phyloP scores from a whole-genome alignment of 2,113 vertebrate species.

The Aphelocoma coerulescens region DNA sequence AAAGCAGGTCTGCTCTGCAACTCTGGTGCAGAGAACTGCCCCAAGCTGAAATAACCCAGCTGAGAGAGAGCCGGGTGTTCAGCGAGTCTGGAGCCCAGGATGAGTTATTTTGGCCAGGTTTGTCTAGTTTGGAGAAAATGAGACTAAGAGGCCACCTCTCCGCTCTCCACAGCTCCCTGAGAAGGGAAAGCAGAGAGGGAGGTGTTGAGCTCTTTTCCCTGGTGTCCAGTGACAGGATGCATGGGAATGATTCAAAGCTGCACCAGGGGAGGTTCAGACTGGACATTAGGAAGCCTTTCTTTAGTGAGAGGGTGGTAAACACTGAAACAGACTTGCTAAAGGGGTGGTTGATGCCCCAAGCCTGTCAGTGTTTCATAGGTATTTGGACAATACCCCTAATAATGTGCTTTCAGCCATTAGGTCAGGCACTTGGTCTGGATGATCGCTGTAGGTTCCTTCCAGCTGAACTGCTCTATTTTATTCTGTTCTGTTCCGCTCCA shows the following conservation, averaged over 20 bases:
- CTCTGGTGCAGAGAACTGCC: background rate
- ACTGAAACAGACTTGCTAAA: background rate
- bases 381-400: background rate
- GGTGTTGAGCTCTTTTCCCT: background rate
- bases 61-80: background rate
- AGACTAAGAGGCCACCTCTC: background rate
- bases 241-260: background rate
- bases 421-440: background rate
- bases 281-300: background rate
- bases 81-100: background rate
- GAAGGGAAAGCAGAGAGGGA: background rate
- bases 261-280: background rate
- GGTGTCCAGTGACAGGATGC: fast-evolving
- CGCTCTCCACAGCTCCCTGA: background rate
- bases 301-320: background rate
- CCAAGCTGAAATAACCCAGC: background rate
- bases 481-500: background rate
- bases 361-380: background rate
- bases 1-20: background rate
- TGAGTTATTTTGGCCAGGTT: background rate
- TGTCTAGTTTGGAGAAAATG: background rate
- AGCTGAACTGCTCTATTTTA: background rate
- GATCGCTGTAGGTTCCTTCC: fast-evolving
- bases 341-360: background rate
- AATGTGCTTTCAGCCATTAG: fast-evolving